Base-by-base conservation (phyloP, 2,797 vertebrate genomes). In the Clarias fuscus region DNA sequence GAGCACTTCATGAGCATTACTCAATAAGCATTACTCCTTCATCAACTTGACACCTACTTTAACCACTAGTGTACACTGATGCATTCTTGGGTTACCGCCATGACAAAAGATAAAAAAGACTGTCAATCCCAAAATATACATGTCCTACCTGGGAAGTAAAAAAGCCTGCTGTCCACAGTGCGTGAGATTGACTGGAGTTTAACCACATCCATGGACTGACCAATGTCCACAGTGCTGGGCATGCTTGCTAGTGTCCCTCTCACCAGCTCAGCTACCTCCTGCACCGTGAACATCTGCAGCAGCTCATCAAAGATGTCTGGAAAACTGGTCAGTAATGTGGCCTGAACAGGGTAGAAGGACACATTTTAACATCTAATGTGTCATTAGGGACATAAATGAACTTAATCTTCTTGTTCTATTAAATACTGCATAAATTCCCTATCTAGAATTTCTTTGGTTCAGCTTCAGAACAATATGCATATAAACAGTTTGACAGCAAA, bases 161-260 rank as follows among this genome's bases (percentile, higher is more conserved):
- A 99, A 7, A 99, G 96, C 84, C 97, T 96, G 92, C 98, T 99
- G 90, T 99, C 98, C 0, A 99, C 98, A 0, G 98, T 99, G 64
- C 98, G 97, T 43, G 97, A 97, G 0, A 99, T 99, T 61, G 98
- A 98, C 91, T 99, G 98, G 10, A 99, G 95, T 91, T 99, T 99
- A 75, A 99, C 98, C n/a, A 99, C 97, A 6, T 99, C 98, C 98
- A 99, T 98, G 0, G 98, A 99, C 90, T 99, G 98, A 11, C 98
- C 98, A 0, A 98, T 98, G 93, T 99, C 98, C 48, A 99, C 97
- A 0, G 98, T 99, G 89, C 98, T 99, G 91, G 98, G 98, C 97
- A 99, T 98, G 94, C 98, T 99, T 85, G 98, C 98, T 84, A 99
- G 94, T 0, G 98, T 99, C 17, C 98, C 98, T 76, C 98, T 93